These are phyloP conservation scores for Pagrus major DNA, from an alignment of 2,113 vertebrate species.

Conservation along the genomic window DNA sequence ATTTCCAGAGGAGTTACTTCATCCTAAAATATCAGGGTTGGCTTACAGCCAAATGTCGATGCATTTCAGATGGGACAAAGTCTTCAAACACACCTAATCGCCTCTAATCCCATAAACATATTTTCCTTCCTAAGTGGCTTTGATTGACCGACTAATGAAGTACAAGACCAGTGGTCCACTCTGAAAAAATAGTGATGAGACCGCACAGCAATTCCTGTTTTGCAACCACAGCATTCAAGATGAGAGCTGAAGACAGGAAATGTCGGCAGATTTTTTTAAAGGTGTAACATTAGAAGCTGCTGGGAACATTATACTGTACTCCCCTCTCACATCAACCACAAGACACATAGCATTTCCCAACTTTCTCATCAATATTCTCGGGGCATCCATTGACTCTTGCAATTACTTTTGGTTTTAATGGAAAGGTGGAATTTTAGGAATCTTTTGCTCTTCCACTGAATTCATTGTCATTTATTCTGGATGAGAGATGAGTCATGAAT, in stretches of 20 bases:
- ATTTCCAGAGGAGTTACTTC: constrained; percentile 3
- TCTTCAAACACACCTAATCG: constrained; percentile 14
- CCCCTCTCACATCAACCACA: constrained; percentile 15
- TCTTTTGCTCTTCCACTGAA: background rate
- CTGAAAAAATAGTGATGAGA: constrained; percentile 4
- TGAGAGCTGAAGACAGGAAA: constrained; percentile 33
- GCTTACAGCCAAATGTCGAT: constrained; percentile 2
- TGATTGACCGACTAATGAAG: constrained; percentile 42
- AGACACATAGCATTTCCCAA: background rate
- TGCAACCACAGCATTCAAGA: constrained; percentile 36
- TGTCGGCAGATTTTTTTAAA: constrained; percentile 22
- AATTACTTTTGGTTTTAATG: background rate
- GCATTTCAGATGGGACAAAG: constrained; percentile 17
- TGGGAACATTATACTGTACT: constrained; percentile 40
- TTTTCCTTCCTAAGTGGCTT: constrained; percentile 42
- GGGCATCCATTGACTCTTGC: background rate
- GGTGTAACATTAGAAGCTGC: constrained; percentile 47
- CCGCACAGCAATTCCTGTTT: constrained; percentile 19
- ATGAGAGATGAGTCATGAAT: background rate
- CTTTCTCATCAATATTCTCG: background rate
- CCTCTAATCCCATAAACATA: constrained; percentile 45
- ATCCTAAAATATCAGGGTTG: constrained; percentile 10
- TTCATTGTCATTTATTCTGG: background rate
- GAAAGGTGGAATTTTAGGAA: background rate
- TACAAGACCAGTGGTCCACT: constrained; percentile 3